phyloP scores from a whole-genome alignment of 2,113 vertebrate species.

The Desmodus rotundus region DNA sequence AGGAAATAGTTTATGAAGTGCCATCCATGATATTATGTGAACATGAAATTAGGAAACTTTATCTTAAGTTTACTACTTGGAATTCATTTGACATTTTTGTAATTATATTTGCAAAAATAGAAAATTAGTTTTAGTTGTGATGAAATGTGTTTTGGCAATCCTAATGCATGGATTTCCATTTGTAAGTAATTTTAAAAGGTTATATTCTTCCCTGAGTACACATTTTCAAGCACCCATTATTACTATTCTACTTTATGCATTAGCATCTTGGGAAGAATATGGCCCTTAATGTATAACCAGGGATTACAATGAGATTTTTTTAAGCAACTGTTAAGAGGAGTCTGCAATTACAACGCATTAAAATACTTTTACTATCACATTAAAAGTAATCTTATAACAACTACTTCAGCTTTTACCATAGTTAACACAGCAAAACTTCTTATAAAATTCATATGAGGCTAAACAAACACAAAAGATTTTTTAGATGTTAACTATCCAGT shows the following conservation, averaged over 20 bases:
- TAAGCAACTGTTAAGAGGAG: slow-evolving; percentile 71
- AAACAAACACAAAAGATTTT: slow-evolving; percentile 58
- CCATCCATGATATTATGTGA: slow-evolving; percentile 23
- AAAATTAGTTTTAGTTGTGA: slow-evolving; percentile 80
- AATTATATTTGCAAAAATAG: slow-evolving; percentile 73
- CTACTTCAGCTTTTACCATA: slow-evolving; percentile 38
- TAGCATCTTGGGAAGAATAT: slow-evolving; percentile 69
- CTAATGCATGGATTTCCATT: slow-evolving; percentile 77
- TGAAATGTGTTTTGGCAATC: slow-evolving; percentile 76
- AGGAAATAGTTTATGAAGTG: slow-evolving; percentile 38
- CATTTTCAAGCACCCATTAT: slow-evolving; percentile 75
- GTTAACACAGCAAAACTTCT: slow-evolving; percentile 39
- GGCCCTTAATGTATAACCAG: slow-evolving; percentile 63
- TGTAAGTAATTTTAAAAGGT: slow-evolving; percentile 76
- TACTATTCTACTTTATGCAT: slow-evolving; percentile 74
- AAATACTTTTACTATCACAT: slow-evolving; percentile 70
- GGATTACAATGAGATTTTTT: slow-evolving; percentile 73
- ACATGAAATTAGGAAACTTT: slow-evolving; percentile 73
- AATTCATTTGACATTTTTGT: slow-evolving; percentile 71
- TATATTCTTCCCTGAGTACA: slow-evolving; percentile 72
- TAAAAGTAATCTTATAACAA: slow-evolving; percentile 69
- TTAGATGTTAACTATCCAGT: slow-evolving; percentile 17
- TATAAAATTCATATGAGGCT: slow-evolving; percentile 42
- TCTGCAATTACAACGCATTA: slow-evolving; percentile 77
- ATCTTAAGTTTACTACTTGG: slow-evolving; percentile 73